These are phyloP conservation scores for Drosophila helvetica DNA, from an alignment of 2,888 invertebrate species.

Conservation along the genomic window DNA sequence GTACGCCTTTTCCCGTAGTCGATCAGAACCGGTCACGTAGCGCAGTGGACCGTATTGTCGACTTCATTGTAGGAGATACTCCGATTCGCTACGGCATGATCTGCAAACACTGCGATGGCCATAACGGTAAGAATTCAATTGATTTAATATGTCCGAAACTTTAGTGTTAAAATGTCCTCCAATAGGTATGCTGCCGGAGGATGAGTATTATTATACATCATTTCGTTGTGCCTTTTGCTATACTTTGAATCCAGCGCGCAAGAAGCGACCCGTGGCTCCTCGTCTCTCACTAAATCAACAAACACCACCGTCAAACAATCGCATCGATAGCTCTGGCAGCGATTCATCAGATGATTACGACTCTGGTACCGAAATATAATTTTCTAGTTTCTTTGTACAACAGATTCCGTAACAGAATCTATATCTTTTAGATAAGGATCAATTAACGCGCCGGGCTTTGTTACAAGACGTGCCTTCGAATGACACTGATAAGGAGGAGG, in stretches of 20 bases:
- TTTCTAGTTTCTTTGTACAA: not conserved
- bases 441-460: slow-evolving; percentile 51
- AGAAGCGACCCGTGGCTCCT: slow-evolving; percentile 92
- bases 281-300: slow-evolving; percentile 57
- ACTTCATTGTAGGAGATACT: slow-evolving; percentile 97
- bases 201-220: slow-evolving; percentile 90
- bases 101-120: slow-evolving; percentile 94
- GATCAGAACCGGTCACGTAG: slow-evolving; percentile 87
- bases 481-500: slow-evolving; percentile 40
- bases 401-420: not conserved
- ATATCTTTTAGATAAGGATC: slow-evolving; percentile 44
- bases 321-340: slow-evolving; percentile 71
- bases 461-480: slow-evolving; percentile 53
- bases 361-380: slow-evolving; percentile 44
- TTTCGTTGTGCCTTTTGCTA: slow-evolving; percentile 97
- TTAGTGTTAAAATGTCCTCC: not conserved
- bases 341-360: slow-evolving; percentile 66
- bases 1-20: slow-evolving; percentile 83
- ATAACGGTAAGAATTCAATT: slow-evolving; percentile 89
- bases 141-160: not conserved
- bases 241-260: slow-evolving; percentile 93
- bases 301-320: slow-evolving; percentile 25
- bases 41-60: slow-evolving; percentile 94
- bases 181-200: slow-evolving; percentile 88
- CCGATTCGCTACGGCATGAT: slow-evolving; percentile 98